Percentiles rank a stretch among this genome's conserved stretches.
These are phyloP conservation scores for Clarias magur DNA, from an alignment of 2,113 vertebrate species.

Conservation along the genomic window DNA sequence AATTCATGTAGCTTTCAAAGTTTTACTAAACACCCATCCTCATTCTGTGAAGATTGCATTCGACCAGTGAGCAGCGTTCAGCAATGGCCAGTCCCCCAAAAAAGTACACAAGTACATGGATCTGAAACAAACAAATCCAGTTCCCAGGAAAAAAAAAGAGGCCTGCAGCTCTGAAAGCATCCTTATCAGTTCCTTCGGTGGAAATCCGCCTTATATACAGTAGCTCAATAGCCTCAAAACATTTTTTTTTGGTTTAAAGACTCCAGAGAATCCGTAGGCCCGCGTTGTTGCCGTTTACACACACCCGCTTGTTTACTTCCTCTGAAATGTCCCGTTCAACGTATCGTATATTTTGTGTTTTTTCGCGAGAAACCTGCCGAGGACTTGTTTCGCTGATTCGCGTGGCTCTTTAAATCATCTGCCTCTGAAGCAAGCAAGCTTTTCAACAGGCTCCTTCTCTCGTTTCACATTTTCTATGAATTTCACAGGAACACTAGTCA, in stretches of 20 bases:
- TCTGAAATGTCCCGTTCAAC: not conserved
- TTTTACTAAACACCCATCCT: not conserved
- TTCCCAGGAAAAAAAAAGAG: not conserved
- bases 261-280: not conserved
- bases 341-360: not conserved
- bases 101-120: not conserved
- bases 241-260: not conserved
- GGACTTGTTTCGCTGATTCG: not conserved
- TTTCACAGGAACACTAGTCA: constrained; percentile 48
- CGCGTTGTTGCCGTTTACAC: not conserved
- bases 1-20: not conserved
- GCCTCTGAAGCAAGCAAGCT: not conserved
- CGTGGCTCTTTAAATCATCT: not conserved
- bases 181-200: not conserved
- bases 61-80: not conserved
- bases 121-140: not conserved
- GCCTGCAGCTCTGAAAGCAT: not conserved
- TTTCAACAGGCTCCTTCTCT: not conserved
- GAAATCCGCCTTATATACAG: not conserved
- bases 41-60: not conserved
- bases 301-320: not conserved
- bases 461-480: not conserved
- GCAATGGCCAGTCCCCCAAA: not conserved
- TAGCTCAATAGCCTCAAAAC: not conserved
- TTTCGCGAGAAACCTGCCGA: not conserved